Evolutionary conservation across 2,113 vertebrate genomes (phyloP).

Genomic region (Labrus mixtus): DNA sequence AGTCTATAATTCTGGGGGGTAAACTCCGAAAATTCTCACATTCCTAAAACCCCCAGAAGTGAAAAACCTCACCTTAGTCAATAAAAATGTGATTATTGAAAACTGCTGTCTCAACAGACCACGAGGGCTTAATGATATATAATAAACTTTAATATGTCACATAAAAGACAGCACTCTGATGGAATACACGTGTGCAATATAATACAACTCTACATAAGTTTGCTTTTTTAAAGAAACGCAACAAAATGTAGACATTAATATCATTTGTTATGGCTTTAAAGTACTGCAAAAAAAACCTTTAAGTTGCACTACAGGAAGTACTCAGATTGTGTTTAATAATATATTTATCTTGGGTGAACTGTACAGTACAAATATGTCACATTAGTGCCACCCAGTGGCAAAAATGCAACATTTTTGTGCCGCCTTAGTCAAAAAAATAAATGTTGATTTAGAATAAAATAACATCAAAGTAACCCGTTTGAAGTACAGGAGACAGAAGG

Average conservation of each 20-base stretch:
- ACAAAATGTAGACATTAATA: slow-evolving; percentile 2
- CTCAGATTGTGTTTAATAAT: background rate
- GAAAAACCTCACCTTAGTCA: too few relatives aligned
- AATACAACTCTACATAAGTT: slow-evolving; percentile 29
- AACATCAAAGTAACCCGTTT: background rate
- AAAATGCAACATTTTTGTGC: slow-evolving; percentile 29
- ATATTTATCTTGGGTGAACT: background rate
- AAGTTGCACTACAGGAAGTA: slow-evolving; percentile 1
- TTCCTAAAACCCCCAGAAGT: too few relatives aligned
- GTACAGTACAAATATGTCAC: slow-evolving; percentile 34
- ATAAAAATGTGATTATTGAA: too few relatives aligned
- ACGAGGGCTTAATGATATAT: slow-evolving; percentile 24
- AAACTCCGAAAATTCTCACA: too few relatives aligned
- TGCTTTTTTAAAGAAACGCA: slow-evolving; percentile 26
- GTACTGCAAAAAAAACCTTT: background rate
- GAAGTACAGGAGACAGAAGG: background rate
- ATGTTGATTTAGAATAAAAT: background rate
- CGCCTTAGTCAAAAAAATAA: slow-evolving; percentile 10
- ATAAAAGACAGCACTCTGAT: slow-evolving; percentile 48
- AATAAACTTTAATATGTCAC: slow-evolving; percentile 66
- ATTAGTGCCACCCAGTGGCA: slow-evolving; percentile 53
- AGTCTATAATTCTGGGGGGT: too few relatives aligned
- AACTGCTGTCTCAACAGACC: background rate
- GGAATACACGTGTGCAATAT: slow-evolving; percentile 40
- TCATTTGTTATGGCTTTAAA: slow-evolving; percentile 55